Evolutionary conservation across 2,113 vertebrate species (phyloP), one percentile per base, ranked within the genome.

Genomic region (Cnemophilus loriae): DNA sequence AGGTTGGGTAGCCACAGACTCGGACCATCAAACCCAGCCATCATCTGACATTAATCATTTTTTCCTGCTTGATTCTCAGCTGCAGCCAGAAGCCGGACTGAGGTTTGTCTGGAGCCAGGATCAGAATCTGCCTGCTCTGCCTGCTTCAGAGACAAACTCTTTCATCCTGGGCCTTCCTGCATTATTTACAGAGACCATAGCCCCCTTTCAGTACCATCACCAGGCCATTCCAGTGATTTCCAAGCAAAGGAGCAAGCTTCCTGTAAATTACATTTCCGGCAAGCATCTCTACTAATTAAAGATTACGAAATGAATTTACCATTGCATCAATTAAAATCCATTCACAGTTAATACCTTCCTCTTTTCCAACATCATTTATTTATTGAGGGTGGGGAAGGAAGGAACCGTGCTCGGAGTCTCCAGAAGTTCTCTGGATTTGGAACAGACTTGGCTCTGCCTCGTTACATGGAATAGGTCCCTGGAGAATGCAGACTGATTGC

Each of bases 401-500:
- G 92, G 73, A 95, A 68, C 60, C 1, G 0, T 0, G 13, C 69
- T 95, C 1, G 1, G 68, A 92, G 68, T 75, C 93, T 91, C 94
- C 91, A 95, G 86, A 95, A 97, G 86, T 94, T 90, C 83, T 95
- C 89, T 92, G 89, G 84, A 63, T 96, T 96, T 93, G 86, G 86
- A 96, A 92, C 77, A 96, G 90, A 35, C 90, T 93, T 49, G 1
- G 33, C 73, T 96, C 87, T 96, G 94, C 96, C 93, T 97, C 21
- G 33, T 96, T 96, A 94, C 84, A 52, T 68, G 89, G 82, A 95
- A 94, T 90, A 75, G 70, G 78, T 93, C 95, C 93, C 96, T 64
- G 75, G 95, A 96, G 96, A 97, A 96, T 95, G 83, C 61, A 93
- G 82, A 18, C 90, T 97, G 97, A 97, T 97, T 97, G 87, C 95